A percentile compares a stretch with the other conserved stretches of the same genome.
Evolutionary conservation across 92 coral and sea anemone species (phyloP).

Genomic region (Zoanthus sansibaricus): DNA sequence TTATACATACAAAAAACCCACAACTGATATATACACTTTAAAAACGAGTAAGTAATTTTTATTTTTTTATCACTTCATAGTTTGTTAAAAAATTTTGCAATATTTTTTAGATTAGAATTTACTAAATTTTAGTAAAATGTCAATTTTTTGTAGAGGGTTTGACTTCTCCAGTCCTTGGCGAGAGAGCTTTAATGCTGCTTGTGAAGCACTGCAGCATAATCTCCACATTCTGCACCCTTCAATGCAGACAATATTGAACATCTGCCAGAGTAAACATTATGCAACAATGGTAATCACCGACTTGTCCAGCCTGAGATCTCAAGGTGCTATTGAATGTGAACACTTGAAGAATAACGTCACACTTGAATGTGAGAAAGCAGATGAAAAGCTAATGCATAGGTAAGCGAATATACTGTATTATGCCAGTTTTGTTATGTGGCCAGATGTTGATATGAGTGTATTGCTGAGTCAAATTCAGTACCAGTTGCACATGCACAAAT

Average conservation of each 20-base stretch:
- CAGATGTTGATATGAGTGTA: too few species aligned
- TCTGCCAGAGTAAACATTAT: conserved; percentile 91
- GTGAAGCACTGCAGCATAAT: conserved; percentile 77
- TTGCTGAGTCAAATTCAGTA: too few species aligned
- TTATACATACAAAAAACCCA: too few species aligned
- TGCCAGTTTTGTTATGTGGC: too few species aligned
- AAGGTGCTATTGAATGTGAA: conserved; percentile 98
- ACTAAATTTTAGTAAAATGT: not conserved
- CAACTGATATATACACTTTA: too few species aligned
- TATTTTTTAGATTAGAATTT: too few species aligned
- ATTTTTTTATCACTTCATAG: too few species aligned
- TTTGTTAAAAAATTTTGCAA: too few species aligned
- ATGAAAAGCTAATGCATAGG: conserved; percentile 99
- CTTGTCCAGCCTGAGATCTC: conserved; percentile 86
- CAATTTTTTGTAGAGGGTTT: conserved; percentile 70
- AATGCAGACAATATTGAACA: conserved; percentile 94
- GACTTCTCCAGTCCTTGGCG: conserved; percentile 99
- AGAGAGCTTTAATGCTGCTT: conserved; percentile 85
- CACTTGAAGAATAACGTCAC: conserved; percentile 98
- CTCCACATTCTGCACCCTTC: conserved; percentile 94
- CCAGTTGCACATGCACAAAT: too few species aligned
- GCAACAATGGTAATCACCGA: conserved; percentile 94
- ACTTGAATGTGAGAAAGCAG: conserved; percentile 95
- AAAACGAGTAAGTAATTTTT: too few species aligned
- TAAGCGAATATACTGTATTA: not conserved